phyloP scores from a whole-genome alignment of 2,113 vertebrate species.

The Nipponia nippon region DNA sequence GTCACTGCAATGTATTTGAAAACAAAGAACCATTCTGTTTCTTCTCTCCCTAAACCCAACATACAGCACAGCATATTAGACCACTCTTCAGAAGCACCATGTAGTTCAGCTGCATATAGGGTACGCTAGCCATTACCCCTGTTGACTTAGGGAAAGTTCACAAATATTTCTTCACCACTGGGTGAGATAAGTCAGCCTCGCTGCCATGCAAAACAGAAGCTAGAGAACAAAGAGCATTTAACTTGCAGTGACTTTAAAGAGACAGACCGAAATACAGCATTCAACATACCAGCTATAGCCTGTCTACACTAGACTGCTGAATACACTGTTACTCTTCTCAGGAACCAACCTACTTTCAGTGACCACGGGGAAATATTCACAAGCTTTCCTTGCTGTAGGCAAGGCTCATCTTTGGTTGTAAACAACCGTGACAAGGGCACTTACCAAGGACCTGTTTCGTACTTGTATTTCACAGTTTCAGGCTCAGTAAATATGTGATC shows the following conservation, averaged over 20 bases:
- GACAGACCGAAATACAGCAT: neutral
- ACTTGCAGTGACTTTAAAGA: neutral
- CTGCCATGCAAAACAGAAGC: neutral
- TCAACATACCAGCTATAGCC: neutral
- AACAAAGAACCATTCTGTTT: neutral
- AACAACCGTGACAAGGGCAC: neutral
- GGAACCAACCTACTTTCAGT: neutral
- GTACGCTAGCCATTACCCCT: neutral
- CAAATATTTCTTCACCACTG: slow-evolving; percentile 42
- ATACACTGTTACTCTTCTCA: neutral
- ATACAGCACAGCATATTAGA: neutral
- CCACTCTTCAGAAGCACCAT: neutral
- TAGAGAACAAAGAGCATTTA: slow-evolving; percentile 32
- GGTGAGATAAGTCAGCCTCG: neutral
- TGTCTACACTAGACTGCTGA: neutral
- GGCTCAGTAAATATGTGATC: slow-evolving; percentile 83
- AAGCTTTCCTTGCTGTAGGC: neutral
- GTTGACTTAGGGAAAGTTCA: slow-evolving; percentile 48
- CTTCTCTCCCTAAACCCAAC: neutral
- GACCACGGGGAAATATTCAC: neutral
- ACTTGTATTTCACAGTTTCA: slow-evolving; percentile 91
- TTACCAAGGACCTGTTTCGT: slow-evolving; percentile 94
- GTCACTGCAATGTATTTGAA: neutral
- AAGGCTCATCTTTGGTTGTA: neutral
- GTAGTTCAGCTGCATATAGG: neutral